Evolutionary conservation across 2,888 invertebrate species (phyloP), one percentile per base, ranked within the genome.

Genomic region (Lacanobia wlatinum): DNA sequence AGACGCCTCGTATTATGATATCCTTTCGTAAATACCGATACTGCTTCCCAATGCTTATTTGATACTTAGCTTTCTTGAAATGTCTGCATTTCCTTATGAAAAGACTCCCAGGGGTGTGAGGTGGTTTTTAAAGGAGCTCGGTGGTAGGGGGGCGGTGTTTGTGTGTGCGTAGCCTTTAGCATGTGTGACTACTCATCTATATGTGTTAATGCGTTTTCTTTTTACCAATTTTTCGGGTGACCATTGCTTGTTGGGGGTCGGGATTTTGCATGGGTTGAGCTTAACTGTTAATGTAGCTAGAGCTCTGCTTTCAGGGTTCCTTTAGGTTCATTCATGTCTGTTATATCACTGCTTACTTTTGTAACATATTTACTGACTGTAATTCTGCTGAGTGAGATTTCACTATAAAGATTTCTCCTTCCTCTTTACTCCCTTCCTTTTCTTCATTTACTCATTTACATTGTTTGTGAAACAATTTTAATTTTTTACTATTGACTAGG

Each of bases 141-240:
- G 88, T 80, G 89, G 89, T 75, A 77, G 80, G 90, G 88, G 87
- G 85, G 88, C 80, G 73, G 63, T 69, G 82, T 82, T 86, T 87
- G 85, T 91, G 91, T 90, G 94, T 90, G 92, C 83, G 91, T 86
- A 88, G 78, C 86, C 83, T 78, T 87, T 83, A 79, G 86, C 90
- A 91, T 94, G 94, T 94, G 93, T 92, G 93, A 93, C 94, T 92
- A 93, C 91, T 95, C 95, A 95, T 94, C 93, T 96, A 96, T 96
- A 96, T 95, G 96, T 96, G 96, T 95, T 96, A 96, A 96, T 96
- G 96, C 95, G 96, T 96, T 96, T 96, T 96, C 95, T 96, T 96
- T 96, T 96, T 96, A 96, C 95, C 95, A 96, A 96, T 95, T 95
- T 95, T 92, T 93, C 87, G 89, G 92, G 93, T 93, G 93, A 88